phyloP scores from a whole-genome alignment of 2,113 vertebrate genomes.

The Gracilinanus agilis region DNA sequence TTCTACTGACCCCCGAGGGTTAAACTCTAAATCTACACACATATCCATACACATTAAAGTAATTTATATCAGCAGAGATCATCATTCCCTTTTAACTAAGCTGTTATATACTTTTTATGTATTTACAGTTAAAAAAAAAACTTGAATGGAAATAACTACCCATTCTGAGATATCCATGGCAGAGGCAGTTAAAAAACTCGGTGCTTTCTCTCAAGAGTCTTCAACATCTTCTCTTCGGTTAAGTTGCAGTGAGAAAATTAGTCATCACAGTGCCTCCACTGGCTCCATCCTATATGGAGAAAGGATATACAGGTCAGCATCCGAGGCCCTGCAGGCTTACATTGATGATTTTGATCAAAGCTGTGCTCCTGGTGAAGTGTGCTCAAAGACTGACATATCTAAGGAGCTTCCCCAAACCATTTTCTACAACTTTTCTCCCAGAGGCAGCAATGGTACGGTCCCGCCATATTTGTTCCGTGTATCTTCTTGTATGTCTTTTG shows the following conservation, averaged over 20 bases:
- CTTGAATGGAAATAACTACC: constrained; percentile 62
- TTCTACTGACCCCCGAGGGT: too few species aligned
- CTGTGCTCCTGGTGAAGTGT: constrained; percentile 45
- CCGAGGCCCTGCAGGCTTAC: constrained; percentile 71
- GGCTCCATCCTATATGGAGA: constrained; percentile 72
- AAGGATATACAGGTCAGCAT: constrained; percentile 71
- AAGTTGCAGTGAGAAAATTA: constrained; percentile 16
- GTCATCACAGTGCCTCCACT: constrained; percentile 60
- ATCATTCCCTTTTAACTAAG: constrained; percentile 41
- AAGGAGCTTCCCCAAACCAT: constrained; percentile 48
- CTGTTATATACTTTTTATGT: constrained; percentile 37
- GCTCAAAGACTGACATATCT: constrained; percentile 53
- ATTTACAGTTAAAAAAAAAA: constrained; percentile 59
- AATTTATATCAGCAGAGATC: neutral
- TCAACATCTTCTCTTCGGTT: constrained; percentile 38
- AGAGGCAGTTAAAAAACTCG: constrained; percentile 59
- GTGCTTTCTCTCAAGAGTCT: constrained; percentile 41
- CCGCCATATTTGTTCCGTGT: constrained; percentile 54
- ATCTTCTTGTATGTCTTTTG: constrained; percentile 56
- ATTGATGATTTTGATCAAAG: constrained; percentile 71
- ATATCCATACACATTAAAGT: neutral
- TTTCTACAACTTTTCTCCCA: constrained; percentile 58
- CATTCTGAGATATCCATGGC: constrained; percentile 64
- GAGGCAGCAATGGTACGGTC: constrained; percentile 71
- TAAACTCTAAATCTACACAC: neutral